Percentiles rank a stretch among this genome's conserved stretches.
Evolutionary conservation across 2,888 invertebrate genomes (phyloP).

Genomic region (Idaea biselata): DNA sequence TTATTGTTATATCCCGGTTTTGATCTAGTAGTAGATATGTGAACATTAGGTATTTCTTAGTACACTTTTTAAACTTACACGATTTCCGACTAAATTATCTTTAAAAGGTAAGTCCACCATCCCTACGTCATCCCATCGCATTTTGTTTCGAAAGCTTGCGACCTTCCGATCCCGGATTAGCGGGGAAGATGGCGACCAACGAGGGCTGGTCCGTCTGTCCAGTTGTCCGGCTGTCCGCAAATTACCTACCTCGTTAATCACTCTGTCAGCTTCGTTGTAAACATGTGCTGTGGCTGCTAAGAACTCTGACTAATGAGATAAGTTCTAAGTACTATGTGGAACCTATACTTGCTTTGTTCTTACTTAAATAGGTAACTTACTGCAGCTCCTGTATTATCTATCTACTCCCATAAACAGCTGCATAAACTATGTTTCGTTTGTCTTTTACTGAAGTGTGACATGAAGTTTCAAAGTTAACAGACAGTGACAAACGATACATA

Average conservation of each 20-base stretch:
- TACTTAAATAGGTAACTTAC: too few relatives aligned
- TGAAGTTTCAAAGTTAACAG: too few relatives aligned
- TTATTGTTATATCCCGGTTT: too few relatives aligned
- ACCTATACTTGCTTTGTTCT: background rate
- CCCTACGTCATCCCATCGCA: background rate
- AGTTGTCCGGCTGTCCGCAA: slow-evolving; percentile 13
- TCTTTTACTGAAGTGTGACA: too few relatives aligned
- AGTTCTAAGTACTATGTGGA: background rate
- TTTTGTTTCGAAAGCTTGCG: background rate
- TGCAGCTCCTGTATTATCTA: too few relatives aligned
- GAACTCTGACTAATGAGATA: background rate
- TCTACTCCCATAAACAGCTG: too few relatives aligned
- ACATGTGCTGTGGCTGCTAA: slow-evolving; percentile 12
- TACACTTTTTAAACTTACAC: too few relatives aligned
- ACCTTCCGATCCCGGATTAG: background rate
- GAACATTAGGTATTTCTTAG: too few relatives aligned
- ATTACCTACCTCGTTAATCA: slow-evolving; percentile 31
- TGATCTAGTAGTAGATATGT: too few relatives aligned
- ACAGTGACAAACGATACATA: too few relatives aligned
- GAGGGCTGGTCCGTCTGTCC: background rate
- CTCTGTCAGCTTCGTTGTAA: slow-evolving; percentile 30
- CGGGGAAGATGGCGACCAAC: background rate
- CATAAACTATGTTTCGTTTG: too few relatives aligned
- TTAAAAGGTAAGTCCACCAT: background rate
- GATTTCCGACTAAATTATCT: too few relatives aligned